Conservation (phyloP, 2,888 invertebrate species). For the Hydriomena furcata region DNA sequence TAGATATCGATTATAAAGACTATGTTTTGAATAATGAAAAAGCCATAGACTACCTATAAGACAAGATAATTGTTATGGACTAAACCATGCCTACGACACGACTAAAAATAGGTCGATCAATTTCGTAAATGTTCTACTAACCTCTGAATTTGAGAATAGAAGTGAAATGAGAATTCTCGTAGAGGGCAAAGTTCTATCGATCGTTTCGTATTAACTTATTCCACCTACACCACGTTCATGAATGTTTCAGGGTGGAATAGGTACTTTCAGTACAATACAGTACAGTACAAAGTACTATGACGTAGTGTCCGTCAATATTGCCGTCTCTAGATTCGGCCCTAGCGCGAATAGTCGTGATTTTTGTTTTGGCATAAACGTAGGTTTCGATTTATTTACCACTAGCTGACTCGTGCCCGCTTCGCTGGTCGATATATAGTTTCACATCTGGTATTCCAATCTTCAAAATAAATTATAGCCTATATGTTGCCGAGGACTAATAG, state of each 20-base stretch:
- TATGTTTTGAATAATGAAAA: slow-evolving; percentile 45
- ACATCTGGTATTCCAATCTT: no score
- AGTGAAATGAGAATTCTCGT: background rate
- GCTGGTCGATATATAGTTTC: no score
- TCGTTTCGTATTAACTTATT: background rate
- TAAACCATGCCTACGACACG: slow-evolving; percentile 9
- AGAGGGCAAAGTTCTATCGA: slow-evolving; percentile 8
- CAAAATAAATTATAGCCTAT: no score
- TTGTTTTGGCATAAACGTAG: no score
- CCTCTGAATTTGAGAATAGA: slow-evolving; percentile 10
- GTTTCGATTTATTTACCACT: no score
- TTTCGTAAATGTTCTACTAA: slow-evolving; percentile 26
- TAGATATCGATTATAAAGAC: slow-evolving; percentile 36
- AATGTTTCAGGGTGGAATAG: background rate
- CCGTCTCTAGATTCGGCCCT: no score
- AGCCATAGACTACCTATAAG: slow-evolving; percentile 31
- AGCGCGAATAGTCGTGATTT: no score
- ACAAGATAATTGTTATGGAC: slow-evolving; percentile 27
- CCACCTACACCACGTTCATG: background rate
- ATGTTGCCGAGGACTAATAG: no score
- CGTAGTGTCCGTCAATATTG: no score
- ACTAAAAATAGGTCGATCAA: slow-evolving; percentile 45
- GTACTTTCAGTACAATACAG: background rate
- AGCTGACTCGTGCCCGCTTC: no score
- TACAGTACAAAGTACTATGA: no score